Evolutionary conservation across 2,888 invertebrate genomes (phyloP).

Genomic region (Cyaniris semiargus): DNA sequence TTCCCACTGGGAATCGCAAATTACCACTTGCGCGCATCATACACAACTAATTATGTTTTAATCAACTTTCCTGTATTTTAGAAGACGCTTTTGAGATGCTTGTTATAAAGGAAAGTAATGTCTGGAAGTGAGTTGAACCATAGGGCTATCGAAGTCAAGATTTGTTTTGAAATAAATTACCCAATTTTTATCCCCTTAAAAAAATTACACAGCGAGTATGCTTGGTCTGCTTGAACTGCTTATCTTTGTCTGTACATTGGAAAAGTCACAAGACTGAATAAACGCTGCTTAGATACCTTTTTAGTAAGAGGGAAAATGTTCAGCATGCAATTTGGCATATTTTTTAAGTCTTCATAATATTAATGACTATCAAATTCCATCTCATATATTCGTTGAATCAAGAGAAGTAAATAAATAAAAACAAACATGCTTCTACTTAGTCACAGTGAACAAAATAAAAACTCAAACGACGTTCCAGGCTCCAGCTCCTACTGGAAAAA

Average conservation of each 20-base stretch:
- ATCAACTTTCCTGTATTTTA: neutral
- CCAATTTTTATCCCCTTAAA: neutral
- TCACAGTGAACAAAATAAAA: neutral
- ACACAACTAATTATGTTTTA: constrained; percentile 27
- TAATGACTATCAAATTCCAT: no score
- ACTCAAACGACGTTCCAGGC: neutral
- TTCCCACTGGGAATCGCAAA: constrained; percentile 27
- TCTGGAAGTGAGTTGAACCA: neutral
- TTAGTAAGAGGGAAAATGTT: no score
- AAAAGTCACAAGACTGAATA: no score
- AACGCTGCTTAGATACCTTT: no score
- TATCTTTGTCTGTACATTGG: no score
- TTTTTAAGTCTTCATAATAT: no score
- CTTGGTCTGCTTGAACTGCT: no score
- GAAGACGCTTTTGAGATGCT: neutral
- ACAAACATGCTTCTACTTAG: neutral
- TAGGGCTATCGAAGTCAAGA: neutral
- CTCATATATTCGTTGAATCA: no score
- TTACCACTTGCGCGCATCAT: constrained; percentile 20
- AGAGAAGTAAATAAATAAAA: neutral
- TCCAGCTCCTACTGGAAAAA: neutral
- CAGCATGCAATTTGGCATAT: no score
- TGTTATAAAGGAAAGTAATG: neutral
- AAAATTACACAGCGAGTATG: no score
- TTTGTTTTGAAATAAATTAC: neutral